These are phyloP conservation scores for Gallinago media DNA, from an alignment of 2,113 vertebrate species.

Conservation along the genomic window DNA sequence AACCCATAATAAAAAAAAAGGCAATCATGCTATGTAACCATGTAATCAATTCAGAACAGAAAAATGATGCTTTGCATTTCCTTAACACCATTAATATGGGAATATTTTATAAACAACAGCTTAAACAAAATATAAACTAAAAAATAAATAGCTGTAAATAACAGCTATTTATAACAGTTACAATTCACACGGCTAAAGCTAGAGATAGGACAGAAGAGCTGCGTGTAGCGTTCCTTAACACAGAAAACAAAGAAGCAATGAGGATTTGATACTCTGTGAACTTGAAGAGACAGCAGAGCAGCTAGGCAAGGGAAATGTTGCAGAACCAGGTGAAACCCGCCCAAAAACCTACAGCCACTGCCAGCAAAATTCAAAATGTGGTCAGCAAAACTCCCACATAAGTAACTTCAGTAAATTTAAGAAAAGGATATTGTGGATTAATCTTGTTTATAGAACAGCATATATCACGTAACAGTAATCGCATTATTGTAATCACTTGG, in stretches of 20 bases:
- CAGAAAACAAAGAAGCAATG: constrained; percentile 28
- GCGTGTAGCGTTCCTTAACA: neutral
- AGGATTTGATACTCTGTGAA: constrained; percentile 21
- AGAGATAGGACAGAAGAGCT: neutral
- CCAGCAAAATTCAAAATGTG: neutral
- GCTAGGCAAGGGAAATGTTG: constrained; percentile 27
- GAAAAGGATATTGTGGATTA: constrained; percentile 9
- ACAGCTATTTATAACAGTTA: neutral
- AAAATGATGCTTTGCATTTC: neutral
- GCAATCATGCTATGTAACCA: neutral
- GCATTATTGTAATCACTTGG: neutral
- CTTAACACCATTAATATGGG: neutral
- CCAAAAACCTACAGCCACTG: neutral
- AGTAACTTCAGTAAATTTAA: constrained; percentile 10
- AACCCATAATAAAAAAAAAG: neutral
- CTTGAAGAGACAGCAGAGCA: neutral
- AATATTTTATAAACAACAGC: neutral
- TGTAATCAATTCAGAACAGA: neutral
- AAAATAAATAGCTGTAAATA: neutral
- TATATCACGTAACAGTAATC: neutral
- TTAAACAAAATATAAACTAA: neutral
- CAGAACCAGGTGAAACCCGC: neutral
- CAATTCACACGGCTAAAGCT: neutral
- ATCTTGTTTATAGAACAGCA: constrained; percentile 13
- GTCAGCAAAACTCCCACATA: constrained; percentile 49